Percentiles rank a stretch among this genome's conserved stretches.
Evolutionary conservation across 2,113 vertebrate genomes (phyloP).

Genomic region (Phylloscopus whistleri): DNA sequence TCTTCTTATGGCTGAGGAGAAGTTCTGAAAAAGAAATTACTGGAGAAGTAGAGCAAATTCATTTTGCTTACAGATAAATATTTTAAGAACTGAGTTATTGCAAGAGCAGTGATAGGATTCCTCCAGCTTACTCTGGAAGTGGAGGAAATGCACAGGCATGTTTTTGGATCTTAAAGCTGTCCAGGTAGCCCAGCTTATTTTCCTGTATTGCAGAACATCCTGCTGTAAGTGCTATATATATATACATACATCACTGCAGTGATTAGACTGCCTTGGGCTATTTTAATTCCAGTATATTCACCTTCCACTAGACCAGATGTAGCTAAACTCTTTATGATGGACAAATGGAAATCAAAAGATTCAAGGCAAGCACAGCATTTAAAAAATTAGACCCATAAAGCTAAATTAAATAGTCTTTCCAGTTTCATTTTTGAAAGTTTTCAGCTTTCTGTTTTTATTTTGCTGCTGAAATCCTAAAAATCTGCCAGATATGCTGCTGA

Average conservation of each 20-base stretch:
- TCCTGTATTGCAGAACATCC: not conserved
- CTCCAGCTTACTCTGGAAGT: not conserved
- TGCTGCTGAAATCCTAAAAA: not conserved
- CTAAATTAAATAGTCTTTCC: not conserved
- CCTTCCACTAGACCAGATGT: not conserved
- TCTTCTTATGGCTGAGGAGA: not conserved
- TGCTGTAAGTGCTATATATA: not conserved
- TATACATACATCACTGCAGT: not conserved
- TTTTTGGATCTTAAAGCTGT: not conserved
- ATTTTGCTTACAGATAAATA: not conserved
- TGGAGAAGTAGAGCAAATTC: not conserved
- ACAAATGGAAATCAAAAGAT: not conserved
- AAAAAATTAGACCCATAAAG: not conserved
- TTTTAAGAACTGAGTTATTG: not conserved
- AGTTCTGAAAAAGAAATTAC: not conserved
- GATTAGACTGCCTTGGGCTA: not conserved
- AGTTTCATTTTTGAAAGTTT: not conserved
- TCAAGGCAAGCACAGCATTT: not conserved
- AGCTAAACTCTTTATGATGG: not conserved
- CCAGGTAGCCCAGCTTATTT: not conserved
- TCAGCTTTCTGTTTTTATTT: not conserved
- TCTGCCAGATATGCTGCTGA: not conserved
- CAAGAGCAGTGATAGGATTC: not conserved
- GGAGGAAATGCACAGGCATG: not conserved
- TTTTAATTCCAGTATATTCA: conserved; percentile 12